phyloP scores from a whole-genome alignment of 2,797 vertebrate genomes.

The Sebastes melanostomus region DNA sequence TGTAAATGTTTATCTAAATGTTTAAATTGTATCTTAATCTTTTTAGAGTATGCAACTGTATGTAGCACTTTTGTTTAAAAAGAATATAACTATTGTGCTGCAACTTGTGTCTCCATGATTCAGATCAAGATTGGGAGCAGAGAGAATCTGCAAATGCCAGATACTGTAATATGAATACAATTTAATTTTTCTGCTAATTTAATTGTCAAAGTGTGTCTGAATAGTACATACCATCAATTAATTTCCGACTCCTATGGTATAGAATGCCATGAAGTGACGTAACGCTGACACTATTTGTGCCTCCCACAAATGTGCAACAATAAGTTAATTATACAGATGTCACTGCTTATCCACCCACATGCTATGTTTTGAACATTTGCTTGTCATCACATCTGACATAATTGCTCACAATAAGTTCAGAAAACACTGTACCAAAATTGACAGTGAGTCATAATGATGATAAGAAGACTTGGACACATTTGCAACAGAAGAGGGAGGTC shows the following conservation, averaged over 20 bases:
- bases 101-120: not conserved
- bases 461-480: constrained; percentile 28
- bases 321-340: constrained; percentile 67
- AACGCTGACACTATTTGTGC: constrained; percentile 38
- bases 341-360: constrained; percentile 58
- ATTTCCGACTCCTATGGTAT: constrained; percentile 28
- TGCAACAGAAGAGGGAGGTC: constrained; percentile 1
- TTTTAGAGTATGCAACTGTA: not conserved
- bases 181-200: constrained; percentile 13
- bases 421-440: constrained; percentile 39
- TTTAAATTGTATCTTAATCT: not conserved
- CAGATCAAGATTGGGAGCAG: not conserved
- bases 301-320: constrained; percentile 57
- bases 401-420: constrained; percentile 52
- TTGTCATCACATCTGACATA: constrained; percentile 55
- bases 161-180: constrained; percentile 13
- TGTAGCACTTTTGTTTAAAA: not conserved
- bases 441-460: constrained; percentile 34
- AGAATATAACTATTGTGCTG: not conserved
- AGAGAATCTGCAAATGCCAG: not conserved
- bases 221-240: constrained; percentile 22
- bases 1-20: not conserved
- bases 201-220: constrained; percentile 33
- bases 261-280: constrained; percentile 14
- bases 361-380: constrained; percentile 54